phyloP scores from a whole-genome alignment of 1,140 invertebrate genomes.

The Drosophila ercepeae region DNA sequence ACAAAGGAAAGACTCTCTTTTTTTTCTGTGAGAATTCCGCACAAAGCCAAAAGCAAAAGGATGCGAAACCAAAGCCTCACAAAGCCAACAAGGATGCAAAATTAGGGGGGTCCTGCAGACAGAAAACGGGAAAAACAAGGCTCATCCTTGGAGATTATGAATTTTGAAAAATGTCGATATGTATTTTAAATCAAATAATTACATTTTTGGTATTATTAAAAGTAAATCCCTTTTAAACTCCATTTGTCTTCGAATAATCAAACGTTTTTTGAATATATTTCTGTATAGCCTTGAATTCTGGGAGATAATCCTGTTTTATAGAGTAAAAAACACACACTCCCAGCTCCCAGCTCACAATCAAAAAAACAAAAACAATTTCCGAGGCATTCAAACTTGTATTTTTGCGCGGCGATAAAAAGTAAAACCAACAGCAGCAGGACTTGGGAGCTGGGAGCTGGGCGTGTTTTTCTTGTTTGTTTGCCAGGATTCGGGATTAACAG shows the following conservation, averaged over 20 bases:
- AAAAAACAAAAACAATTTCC: conserved; percentile 24
- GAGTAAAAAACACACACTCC: conserved; percentile 5
- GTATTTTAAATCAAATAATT: no score
- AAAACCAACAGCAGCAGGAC: conserved; percentile 50
- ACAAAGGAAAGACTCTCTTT: conserved; percentile 37
- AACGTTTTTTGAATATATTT: not conserved
- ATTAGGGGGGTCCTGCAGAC: conserved; percentile 1
- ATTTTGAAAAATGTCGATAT: no score
- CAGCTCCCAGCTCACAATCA: conserved; percentile 11
- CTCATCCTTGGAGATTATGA: no score
- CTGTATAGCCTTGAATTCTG: not conserved
- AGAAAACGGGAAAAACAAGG: conserved; percentile 38
- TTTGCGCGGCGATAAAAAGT: conserved; percentile 78
- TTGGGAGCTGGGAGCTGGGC: conserved; percentile 22
- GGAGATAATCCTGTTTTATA: conserved; percentile 2
- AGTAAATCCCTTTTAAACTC: not conserved
- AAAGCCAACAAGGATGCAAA: conserved; percentile 27
- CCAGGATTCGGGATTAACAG: conserved; percentile 47
- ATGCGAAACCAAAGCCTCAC: conserved; percentile 52
- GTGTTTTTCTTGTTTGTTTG: conserved; percentile 20
- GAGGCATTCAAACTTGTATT: conserved; percentile 69
- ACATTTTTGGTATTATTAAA: no score
- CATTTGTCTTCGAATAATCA: not conserved
- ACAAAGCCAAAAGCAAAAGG: conserved; percentile 38
- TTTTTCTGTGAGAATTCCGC: conserved; percentile 17